Percentiles rank a stretch among this genome's conserved stretches.
Conservation (phyloP, 2,797 vertebrate species). For the Eurystomus glaucurus region DNA sequence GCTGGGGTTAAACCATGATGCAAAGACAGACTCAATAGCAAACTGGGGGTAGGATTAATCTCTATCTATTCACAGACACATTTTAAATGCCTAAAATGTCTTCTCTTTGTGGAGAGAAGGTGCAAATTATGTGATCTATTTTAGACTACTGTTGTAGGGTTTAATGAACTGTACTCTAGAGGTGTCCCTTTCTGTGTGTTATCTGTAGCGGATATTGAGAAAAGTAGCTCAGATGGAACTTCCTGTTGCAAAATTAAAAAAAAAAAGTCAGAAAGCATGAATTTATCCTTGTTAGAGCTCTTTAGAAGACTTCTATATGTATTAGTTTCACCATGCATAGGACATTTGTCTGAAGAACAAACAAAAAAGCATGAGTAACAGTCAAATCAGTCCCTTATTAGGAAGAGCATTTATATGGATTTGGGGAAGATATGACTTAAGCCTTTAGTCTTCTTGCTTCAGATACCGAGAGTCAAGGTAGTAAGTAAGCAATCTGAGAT, state of each 20-base stretch:
- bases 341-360: background rate
- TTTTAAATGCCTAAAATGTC: background rate
- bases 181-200: background rate
- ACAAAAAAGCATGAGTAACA: background rate
- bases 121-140: constrained; percentile 19
- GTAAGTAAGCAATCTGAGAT: background rate
- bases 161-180: background rate
- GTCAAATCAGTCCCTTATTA: background rate
- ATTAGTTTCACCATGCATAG: background rate
- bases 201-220: background rate
- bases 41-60: background rate
- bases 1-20: background rate
- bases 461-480: background rate
- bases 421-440: background rate
- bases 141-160: background rate
- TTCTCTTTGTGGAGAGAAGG: background rate
- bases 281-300: background rate
- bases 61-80: background rate
- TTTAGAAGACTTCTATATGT: background rate
- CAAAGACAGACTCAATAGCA: background rate
- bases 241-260: background rate
- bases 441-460: background rate
- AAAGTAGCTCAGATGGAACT: background rate
- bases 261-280: background rate
- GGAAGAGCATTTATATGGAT: background rate